phyloP scores from a whole-genome alignment of 1,140 invertebrate species.

The Pseudomyrmex sp. region DNA sequence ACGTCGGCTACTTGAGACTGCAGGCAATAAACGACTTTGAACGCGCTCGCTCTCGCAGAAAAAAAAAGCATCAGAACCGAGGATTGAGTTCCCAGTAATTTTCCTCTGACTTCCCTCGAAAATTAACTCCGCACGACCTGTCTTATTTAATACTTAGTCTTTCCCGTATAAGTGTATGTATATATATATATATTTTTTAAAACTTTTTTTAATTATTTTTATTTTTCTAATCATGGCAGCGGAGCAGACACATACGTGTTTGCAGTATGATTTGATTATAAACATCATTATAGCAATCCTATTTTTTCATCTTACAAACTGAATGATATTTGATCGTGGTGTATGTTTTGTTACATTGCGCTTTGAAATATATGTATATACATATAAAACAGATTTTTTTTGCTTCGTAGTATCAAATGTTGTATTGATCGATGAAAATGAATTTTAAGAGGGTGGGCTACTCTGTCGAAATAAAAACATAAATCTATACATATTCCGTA shows the following conservation, averaged over 20 bases:
- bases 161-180: too few relatives aligned
- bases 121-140: conserved; percentile 6
- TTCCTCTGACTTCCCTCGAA: conserved; percentile 22
- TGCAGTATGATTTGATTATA: not conserved
- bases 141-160: conserved; percentile 16
- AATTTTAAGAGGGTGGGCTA: conserved; percentile 42
- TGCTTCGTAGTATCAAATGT: conserved; percentile 37
- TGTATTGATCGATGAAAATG: conserved; percentile 43
- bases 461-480: conserved; percentile 41
- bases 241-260: not conserved
- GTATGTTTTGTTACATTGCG: conserved; percentile 33
- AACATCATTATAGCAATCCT: not conserved
- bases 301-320: conserved; percentile 7
- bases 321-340: conserved; percentile 28
- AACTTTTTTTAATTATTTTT: not conserved
- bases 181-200: not conserved
- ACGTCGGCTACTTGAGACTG: conserved; percentile 58
- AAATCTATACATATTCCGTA: conserved; percentile 26
- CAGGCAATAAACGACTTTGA: conserved; percentile 53
- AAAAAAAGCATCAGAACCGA: conserved; percentile 15
- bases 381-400: conserved; percentile 10
- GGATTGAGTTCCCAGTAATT: conserved; percentile 42
- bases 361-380: conserved; percentile 23
- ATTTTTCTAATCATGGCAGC: not conserved
- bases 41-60: conserved; percentile 2